These are phyloP conservation scores for Ailuropoda melanoleuca DNA, from an alignment of 2,113 vertebrate genomes.

Conservation along the genomic window DNA sequence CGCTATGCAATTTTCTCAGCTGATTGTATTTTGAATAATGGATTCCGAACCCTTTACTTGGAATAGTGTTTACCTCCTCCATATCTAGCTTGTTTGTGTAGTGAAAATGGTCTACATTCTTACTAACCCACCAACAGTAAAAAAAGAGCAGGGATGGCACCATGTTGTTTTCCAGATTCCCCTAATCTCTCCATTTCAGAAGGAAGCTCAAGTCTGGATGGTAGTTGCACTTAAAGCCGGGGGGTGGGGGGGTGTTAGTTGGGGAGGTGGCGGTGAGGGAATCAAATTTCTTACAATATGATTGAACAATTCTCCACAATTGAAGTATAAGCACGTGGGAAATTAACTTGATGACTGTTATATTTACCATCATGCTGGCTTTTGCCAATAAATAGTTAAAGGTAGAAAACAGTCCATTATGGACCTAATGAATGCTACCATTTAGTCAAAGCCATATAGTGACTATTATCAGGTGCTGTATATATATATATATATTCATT, in stretches of 20 bases:
- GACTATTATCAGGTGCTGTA: not conserved
- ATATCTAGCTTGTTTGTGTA: not conserved
- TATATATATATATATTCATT: not conserved
- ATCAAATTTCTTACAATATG: not conserved
- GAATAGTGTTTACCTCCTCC: not conserved
- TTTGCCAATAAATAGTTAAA: conserved; percentile 38
- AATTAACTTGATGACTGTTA: not conserved
- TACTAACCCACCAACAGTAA: not conserved
- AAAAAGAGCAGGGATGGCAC: not conserved
- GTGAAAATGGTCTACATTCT: not conserved
- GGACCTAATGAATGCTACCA: not conserved
- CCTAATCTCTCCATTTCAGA: not conserved
- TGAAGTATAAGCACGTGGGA: not conserved
- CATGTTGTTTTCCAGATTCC: not conserved
- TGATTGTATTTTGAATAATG: not conserved
- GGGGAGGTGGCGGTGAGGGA: not conserved
- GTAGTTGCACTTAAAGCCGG: not conserved
- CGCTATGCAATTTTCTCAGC: not conserved
- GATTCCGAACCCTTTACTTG: not conserved
- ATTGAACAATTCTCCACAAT: not conserved
- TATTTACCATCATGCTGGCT: not conserved
- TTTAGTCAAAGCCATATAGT: not conserved
- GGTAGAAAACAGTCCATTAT: not conserved
- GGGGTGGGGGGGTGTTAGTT: not conserved
- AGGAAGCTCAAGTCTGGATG: not conserved